A percentile compares a stretch with the other conserved stretches of the same genome.
These are phyloP conservation scores for Cyprinodon variegatus DNA, from an alignment of 2,113 vertebrate species.

Conservation along the genomic window DNA sequence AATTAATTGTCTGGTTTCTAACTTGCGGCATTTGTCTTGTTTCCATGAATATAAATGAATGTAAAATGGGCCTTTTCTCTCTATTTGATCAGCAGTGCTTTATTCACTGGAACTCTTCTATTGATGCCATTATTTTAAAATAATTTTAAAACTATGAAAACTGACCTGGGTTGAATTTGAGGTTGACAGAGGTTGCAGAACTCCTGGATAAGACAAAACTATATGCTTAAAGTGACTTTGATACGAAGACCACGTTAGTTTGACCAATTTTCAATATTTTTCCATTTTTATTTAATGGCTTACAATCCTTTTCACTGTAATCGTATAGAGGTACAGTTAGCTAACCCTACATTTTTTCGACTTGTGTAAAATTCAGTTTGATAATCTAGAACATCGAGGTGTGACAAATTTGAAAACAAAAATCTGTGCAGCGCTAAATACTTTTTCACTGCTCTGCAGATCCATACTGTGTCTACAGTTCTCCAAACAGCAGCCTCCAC, in stretches of 20 bases:
- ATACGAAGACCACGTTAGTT: too few species aligned
- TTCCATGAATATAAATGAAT: background rate
- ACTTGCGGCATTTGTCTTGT: too few species aligned
- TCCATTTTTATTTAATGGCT: too few species aligned
- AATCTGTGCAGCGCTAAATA: background rate
- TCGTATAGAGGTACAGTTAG: too few species aligned
- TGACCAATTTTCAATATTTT: too few species aligned
- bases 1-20: too few species aligned
- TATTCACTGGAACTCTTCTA: background rate
- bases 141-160: background rate
- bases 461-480: conserved; percentile 47
- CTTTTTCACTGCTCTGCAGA: conserved; percentile 50
- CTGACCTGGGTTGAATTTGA: background rate
- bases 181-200: background rate
- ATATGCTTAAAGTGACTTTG: too few species aligned
- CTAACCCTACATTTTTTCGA: too few species aligned
- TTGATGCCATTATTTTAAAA: background rate
- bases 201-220: too few species aligned
- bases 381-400: background rate
- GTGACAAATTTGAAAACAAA: background rate
- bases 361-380: background rate
- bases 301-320: too few species aligned
- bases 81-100: background rate
- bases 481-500: conserved; percentile 51
- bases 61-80: background rate